These are phyloP conservation scores for Arrhopalites spinosus DNA, from an alignment of 2,888 invertebrate species.

Conservation along the genomic window DNA sequence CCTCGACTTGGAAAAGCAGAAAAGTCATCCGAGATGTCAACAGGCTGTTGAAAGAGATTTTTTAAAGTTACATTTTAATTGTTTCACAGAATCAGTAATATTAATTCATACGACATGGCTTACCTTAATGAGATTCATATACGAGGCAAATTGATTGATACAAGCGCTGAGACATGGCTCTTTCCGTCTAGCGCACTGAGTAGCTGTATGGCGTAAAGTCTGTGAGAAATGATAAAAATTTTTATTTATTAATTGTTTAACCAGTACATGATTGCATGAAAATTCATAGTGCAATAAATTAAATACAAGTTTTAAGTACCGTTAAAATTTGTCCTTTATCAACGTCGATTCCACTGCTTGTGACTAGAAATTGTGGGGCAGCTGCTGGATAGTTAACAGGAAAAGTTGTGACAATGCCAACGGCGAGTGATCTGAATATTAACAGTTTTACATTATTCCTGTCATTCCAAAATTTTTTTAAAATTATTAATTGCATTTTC, in stretches of 20 bases:
- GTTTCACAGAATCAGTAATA: background rate
- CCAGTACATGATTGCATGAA: too few species aligned
- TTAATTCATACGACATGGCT: background rate
- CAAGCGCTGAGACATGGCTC: slow-evolving; percentile 74
- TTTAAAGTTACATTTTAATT: background rate
- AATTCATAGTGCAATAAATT: too few species aligned
- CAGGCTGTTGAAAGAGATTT: slow-evolving; percentile 25
- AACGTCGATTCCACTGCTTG: slow-evolving; percentile 69
- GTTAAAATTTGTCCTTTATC: slow-evolving; percentile 79
- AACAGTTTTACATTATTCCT: too few species aligned
- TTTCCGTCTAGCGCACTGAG: slow-evolving; percentile 81
- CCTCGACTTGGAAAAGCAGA: slow-evolving; percentile 58
- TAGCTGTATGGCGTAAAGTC: slow-evolving; percentile 76
- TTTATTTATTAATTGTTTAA: too few species aligned
- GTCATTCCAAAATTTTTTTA: too few species aligned
- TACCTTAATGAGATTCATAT: slow-evolving; percentile 54
- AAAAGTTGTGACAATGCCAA: slow-evolving; percentile 70
- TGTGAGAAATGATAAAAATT: slow-evolving; percentile 52
- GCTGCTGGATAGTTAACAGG: slow-evolving; percentile 74
- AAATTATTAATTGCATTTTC: too few species aligned
- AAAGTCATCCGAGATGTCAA: slow-evolving; percentile 49
- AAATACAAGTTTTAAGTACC: too few species aligned
- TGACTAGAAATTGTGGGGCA: slow-evolving; percentile 69
- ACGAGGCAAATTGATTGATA: slow-evolving; percentile 48
- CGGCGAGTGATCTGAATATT: slow-evolving; percentile 59